Evolutionary conservation across 2,888 invertebrate species (phyloP).

Genomic region (Cremastinae sp.): DNA sequence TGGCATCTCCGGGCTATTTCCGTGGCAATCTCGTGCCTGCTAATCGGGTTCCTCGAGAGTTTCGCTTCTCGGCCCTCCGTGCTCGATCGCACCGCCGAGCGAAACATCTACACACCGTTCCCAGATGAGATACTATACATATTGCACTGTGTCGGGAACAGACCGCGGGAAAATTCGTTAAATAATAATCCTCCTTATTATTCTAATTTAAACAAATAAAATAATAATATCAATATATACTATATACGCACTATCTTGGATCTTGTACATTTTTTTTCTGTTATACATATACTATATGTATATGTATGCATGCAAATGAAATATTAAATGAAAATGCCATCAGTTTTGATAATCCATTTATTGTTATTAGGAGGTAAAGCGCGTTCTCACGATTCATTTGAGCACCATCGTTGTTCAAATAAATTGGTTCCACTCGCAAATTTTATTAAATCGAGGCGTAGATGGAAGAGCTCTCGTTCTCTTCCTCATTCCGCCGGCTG

Average conservation of each 20-base stretch:
- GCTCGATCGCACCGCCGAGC: conserved; percentile 46
- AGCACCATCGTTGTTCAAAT: conserved; percentile 53
- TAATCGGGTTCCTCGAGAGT: conserved; percentile 71
- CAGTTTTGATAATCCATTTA: too few relatives aligned
- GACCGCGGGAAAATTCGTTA: background rate
- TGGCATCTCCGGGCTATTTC: conserved; percentile 73
- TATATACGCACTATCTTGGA: too few relatives aligned
- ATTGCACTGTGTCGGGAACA: conserved; percentile 15
- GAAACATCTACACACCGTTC: conserved; percentile 49
- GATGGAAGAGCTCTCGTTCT: conserved; percentile 9
- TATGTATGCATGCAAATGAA: too few relatives aligned
- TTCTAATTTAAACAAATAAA: too few relatives aligned
- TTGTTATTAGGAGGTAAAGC: background rate
- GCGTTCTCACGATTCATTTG: conserved; percentile 15
- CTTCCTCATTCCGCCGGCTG: conserved; percentile 1
- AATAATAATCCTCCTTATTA: too few relatives aligned
- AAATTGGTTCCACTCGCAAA: conserved; percentile 56
- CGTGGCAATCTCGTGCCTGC: conserved; percentile 72
- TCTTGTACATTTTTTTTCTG: too few relatives aligned
- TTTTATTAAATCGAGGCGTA: conserved; percentile 52
- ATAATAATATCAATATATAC: too few relatives aligned
- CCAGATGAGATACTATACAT: conserved; percentile 44
- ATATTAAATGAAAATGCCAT: too few relatives aligned
- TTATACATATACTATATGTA: too few relatives aligned
- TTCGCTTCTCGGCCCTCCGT: conserved; percentile 51